Conservation (phyloP, 2,888 invertebrate species). For the Agrotis ipsilon region DNA sequence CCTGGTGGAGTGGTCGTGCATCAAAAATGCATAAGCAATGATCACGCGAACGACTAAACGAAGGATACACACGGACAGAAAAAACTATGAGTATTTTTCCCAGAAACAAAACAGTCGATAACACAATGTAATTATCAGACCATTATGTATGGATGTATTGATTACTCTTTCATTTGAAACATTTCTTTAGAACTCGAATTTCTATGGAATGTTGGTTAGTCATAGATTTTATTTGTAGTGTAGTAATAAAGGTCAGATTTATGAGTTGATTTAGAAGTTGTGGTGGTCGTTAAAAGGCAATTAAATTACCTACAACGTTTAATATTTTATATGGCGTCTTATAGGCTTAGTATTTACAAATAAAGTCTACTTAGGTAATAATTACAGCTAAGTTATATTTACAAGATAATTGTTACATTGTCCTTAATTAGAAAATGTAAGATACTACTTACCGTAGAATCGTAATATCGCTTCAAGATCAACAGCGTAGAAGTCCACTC, state of each 20-base stretch:
- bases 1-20: constrained; percentile 70
- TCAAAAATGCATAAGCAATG: constrained; percentile 81
- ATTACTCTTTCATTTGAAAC: constrained; percentile 32
- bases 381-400: not conserved
- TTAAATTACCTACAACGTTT: constrained; percentile 29
- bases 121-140: constrained; percentile 57
- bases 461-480: constrained; percentile 26
- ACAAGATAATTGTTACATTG: not conserved
- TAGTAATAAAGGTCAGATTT: constrained; percentile 44
- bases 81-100: constrained; percentile 52
- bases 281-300: constrained; percentile 31
- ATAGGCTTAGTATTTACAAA: constrained; percentile 15
- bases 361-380: not conserved
- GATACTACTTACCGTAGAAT: constrained; percentile 40
- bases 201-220: constrained; percentile 44
- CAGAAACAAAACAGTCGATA: constrained; percentile 57
- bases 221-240: constrained; percentile 28
- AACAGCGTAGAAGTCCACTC: constrained; percentile 9
- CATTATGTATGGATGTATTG: constrained; percentile 53
- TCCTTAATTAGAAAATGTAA: not conserved
- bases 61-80: constrained; percentile 49
- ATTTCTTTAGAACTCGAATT: constrained; percentile 51
- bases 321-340: constrained; percentile 18
- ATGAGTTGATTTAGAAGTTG: constrained; percentile 26
- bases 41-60: constrained; percentile 75